Percentiles rank a stretch among this genome's conserved stretches.
These are phyloP conservation scores for Pomacea maculata DNA, from an alignment of 1,140 invertebrate species.

Conservation along the genomic window DNA sequence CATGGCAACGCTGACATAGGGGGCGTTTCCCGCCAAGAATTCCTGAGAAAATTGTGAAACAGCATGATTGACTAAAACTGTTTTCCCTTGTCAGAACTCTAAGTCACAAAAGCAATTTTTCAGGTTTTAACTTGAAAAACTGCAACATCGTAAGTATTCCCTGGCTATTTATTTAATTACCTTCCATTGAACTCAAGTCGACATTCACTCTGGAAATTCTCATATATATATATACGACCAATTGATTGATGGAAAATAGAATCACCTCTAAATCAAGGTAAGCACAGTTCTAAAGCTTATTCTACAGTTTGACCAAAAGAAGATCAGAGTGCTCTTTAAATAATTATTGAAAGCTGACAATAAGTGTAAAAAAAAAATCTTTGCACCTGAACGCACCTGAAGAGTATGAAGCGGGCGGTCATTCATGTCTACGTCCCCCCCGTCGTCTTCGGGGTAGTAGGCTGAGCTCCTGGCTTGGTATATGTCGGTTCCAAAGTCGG, in stretches of 20 bases:
- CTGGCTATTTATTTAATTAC: no score
- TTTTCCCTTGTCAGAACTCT: no score
- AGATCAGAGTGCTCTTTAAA: neutral
- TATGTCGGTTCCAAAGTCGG: no score
- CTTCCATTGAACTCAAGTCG: no score
- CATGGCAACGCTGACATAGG: slow-evolving; percentile 47
- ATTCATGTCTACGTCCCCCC: slow-evolving; percentile 37
- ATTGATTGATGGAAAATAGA: neutral
- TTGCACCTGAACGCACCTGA: slow-evolving; percentile 24
- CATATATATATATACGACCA: neutral
- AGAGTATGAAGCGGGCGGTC: slow-evolving; percentile 32
- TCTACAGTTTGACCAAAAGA: no score
- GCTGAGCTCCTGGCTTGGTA: neutral
- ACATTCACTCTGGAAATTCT: neutral
- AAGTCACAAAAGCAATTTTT: no score
- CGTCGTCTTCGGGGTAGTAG: slow-evolving; percentile 37
- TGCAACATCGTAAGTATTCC: no score
- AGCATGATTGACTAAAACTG: neutral
- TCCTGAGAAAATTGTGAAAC: slow-evolving; percentile 22
- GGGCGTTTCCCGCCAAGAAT: slow-evolving; percentile 35
- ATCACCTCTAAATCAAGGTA: neutral
- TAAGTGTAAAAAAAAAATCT: neutral
- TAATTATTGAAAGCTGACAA: neutral
- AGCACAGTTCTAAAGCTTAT: neutral
- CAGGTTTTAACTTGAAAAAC: no score